These are phyloP conservation scores for Stylophora pistillata DNA, from an alignment of 64 coral and sea anemone species.

Conservation along the genomic window DNA sequence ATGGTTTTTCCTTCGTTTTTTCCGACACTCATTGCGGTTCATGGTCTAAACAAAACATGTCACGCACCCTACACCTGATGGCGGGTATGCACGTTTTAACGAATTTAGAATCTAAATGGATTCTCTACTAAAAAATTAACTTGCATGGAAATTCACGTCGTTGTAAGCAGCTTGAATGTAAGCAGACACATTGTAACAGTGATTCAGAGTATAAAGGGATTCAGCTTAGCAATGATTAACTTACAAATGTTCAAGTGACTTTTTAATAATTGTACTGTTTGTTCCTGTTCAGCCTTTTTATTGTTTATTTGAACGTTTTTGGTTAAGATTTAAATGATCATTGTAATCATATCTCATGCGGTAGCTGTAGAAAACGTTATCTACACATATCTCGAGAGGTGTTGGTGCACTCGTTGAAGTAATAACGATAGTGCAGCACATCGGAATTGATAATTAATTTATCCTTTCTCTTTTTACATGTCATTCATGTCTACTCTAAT, in stretches of 20 bases:
- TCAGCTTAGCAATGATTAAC: slow-evolving; percentile 14
- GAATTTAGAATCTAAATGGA: slow-evolving; percentile 9
- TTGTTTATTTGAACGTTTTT: slow-evolving; percentile 6
- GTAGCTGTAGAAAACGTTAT: slow-evolving; percentile 12
- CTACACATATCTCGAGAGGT: background rate
- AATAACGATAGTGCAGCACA: slow-evolving; percentile 1
- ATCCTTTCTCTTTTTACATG: slow-evolving; percentile 14
- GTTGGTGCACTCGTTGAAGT: slow-evolving; percentile 3
- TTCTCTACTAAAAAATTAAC: background rate
- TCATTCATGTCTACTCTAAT: too few relatives aligned
- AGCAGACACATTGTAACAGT: slow-evolving; percentile 10
- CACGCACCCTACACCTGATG: too few relatives aligned
- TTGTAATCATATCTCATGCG: slow-evolving; percentile 12
- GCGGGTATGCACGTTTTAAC: slow-evolving; percentile 20
- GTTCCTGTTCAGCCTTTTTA: slow-evolving; percentile 13
- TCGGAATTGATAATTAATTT: slow-evolving; percentile 1
- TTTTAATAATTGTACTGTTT: slow-evolving; percentile 10
- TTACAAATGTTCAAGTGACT: slow-evolving; percentile 5
- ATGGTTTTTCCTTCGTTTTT: too few relatives aligned
- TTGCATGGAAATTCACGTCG: slow-evolving; percentile 8
- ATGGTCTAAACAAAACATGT: too few relatives aligned
- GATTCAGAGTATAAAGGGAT: slow-evolving; percentile 17
- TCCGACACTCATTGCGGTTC: too few relatives aligned
- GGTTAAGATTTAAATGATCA: slow-evolving; percentile 13
- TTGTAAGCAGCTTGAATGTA: slow-evolving; percentile 6